Evolutionary conservation across 2,888 invertebrate genomes (phyloP), one percentile per base, ranked within the genome.

Genomic region (Nemurella pictetii): DNA sequence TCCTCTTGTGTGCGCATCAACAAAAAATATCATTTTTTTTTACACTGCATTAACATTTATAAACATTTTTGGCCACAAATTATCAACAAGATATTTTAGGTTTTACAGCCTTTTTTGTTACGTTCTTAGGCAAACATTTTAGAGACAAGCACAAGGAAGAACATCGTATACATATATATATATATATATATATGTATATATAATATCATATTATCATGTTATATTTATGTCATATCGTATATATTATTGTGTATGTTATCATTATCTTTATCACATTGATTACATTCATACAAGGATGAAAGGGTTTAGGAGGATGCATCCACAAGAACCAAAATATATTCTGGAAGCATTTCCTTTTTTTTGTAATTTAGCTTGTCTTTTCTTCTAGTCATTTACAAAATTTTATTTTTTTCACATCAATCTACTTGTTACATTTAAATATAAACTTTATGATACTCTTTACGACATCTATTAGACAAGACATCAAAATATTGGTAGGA

Each of bases 81-180:
- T 55, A 55, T 55, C 55, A 55, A 55, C 55, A 55, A 55, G 55
- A 55, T 75, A 75, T 75, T 27, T 26, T 26, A 75, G 26, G 28
- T 27, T 75, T 27, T 9, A 75, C 75, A 75, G 75, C 75, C 75
- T 75, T 75, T 75, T 75, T 28, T 26, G 75, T 75, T 75, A 75
- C 75, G 7, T 75, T 75, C 9, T 15, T 75, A 75, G 75, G 75
- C 75, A 75, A 75, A 75, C n/a, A 75, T 75, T 26, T 75, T 1
- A 75, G 25, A 75, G 75, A 75, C 26, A 75, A 36, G 15, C 55
- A 36, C 7, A 36, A 75, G 75, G 75, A 75, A 75, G 75, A 27
- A 75, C 27, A 26, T 27, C 75, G 75, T 75, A 36, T 36, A 9
- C 9, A 7, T 15, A 7, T 9, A 15, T 15, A 9, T 36, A 36